Base-by-base conservation (phyloP, 2,113 vertebrate species). In the Beaufortia kweichowensis region DNA sequence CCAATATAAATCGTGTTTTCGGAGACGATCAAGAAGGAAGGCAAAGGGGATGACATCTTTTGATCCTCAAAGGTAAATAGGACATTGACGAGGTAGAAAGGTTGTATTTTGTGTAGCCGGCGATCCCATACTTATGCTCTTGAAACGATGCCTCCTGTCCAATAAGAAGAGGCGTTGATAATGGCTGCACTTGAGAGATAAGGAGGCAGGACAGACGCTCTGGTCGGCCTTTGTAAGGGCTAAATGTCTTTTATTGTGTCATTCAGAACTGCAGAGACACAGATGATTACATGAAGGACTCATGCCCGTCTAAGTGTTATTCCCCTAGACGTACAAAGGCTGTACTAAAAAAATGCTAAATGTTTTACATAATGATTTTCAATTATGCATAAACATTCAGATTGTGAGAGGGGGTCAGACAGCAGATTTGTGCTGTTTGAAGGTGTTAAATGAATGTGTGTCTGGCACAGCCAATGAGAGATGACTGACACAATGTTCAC, bases 31-130 rank as follows among this genome's bases (percentile, higher is more conserved):
- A 39, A 39, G 9, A 8, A 50, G 2, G 17, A 57, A 56, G 50
- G n/a, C 33, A 2, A 57, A 57, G 21, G 21, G 11, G 8, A 83
- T 84, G 79, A 83, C 68, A 91, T 89, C 93, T 83, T 93, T 93
- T 92, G 92, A 91, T 92, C 84, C 28, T 53, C 46, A 9, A 21
- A 68, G 90, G 87, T 93, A 93, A 94, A 93, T 91, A 94, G 92
- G 91, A 91, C 84, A 91, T 88, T 91, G 86, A 91, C 81, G 78
- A 89, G 67, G 90, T 60, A 92, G 93, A 90, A 93, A 92, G 91
- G 91, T 91, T 92, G 90, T 91, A 91, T 95, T 95, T 95, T 94
- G 87, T 91, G 84, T 90, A 90, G 90, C 88, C 91, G 85, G 89
- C 90, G 93, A 95, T 94, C 91, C 86, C 93, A 92, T 90, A 91